phyloP scores from a whole-genome alignment of 2,797 vertebrate genomes.

The Lophotriccus pileatus region DNA sequence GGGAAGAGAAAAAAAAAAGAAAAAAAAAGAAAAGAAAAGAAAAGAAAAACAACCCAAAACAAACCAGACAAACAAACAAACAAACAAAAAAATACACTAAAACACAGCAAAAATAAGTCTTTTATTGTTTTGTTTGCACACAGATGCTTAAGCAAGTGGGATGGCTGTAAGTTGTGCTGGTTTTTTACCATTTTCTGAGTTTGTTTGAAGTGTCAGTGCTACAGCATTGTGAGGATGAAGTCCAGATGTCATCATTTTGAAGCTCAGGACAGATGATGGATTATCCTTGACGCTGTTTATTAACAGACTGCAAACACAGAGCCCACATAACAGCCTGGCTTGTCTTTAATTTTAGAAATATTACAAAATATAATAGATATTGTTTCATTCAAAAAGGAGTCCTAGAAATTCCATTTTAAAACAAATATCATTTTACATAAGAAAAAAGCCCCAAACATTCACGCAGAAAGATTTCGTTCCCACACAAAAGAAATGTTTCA shows the following conservation, averaged over 20 bases:
- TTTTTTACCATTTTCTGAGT: background rate
- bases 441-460: background rate
- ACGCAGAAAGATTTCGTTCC: background rate
- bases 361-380: background rate
- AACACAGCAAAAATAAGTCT: background rate
- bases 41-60: too few relatives aligned
- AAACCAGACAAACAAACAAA: too few relatives aligned
- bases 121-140: conserved; percentile 1
- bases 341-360: background rate
- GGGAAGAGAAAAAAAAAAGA: fast-evolving
- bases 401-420: background rate
- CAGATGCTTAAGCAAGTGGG: background rate
- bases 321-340: background rate
- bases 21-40: background rate
- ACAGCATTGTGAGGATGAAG: background rate
- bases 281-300: background rate
- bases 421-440: background rate
- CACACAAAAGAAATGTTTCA: background rate
- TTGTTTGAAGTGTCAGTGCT: conserved; percentile 47
- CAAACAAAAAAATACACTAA: too few relatives aligned
- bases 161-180: background rate
- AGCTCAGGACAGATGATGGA: background rate
- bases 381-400: background rate
- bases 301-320: background rate
- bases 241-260: conserved; percentile 25